Percentiles rank a stretch among this genome's conserved stretches.
These are phyloP conservation scores for Mylabris sibirica DNA, from an alignment of 2,888 invertebrate species.

Conservation along the genomic window DNA sequence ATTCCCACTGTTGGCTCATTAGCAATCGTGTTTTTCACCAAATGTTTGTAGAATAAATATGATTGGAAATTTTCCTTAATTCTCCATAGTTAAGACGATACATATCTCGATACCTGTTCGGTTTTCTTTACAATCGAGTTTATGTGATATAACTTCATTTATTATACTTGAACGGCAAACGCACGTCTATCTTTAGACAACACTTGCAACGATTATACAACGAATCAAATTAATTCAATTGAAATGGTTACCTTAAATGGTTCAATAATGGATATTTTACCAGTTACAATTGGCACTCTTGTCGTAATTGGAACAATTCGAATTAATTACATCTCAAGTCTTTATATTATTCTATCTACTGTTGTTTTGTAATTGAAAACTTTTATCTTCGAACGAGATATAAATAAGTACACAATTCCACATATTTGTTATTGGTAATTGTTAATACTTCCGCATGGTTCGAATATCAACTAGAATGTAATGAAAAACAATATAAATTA, in stretches of 20 bases:
- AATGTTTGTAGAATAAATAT: constrained; percentile 35
- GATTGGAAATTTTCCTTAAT: constrained; percentile 37
- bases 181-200: background rate
- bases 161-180: constrained; percentile 15
- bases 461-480: background rate
- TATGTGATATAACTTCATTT: constrained; percentile 26
- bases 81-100: constrained; percentile 8
- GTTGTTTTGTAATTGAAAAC: background rate
- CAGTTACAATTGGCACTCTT: background rate
- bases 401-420: background rate
- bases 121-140: background rate
- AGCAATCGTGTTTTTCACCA: constrained; percentile 49
- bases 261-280: background rate
- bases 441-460: background rate
- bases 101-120: background rate
- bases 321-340: background rate
- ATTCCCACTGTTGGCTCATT: constrained; percentile 42
- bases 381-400: background rate
- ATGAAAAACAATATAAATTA: constrained; percentile 9
- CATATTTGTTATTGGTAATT: background rate
- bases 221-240: constrained; percentile 4
- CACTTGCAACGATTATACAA: background rate
- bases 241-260: background rate
- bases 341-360: background rate
- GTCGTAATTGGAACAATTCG: background rate